Evolutionary conservation across 2,113 vertebrate genomes (phyloP).

Genomic region (Oncorhynchus nerka): DNA sequence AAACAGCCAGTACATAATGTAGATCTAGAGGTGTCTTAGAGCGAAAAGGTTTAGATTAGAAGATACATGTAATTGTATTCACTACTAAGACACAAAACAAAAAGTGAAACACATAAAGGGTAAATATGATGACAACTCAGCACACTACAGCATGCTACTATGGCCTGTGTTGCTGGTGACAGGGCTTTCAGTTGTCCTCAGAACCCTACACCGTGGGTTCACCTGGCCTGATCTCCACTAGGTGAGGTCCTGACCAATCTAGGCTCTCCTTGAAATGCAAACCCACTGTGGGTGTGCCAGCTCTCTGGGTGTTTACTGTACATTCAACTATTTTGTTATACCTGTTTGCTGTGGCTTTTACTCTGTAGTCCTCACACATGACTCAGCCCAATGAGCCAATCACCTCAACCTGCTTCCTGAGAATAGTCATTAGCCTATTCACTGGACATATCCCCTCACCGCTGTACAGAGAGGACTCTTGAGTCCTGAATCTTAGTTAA

Average conservation of each 20-base stretch:
- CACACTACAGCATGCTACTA: too few relatives aligned
- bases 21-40: slow-evolving; percentile 3
- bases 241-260: slow-evolving; percentile 20
- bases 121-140: too few relatives aligned
- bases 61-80: too few relatives aligned
- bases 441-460: background rate
- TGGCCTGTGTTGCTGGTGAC: too few relatives aligned
- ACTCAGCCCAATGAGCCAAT: background rate
- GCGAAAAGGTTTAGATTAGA: too few relatives aligned
- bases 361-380: background rate
- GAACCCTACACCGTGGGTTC: slow-evolving; percentile 49
- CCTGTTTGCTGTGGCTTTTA: slow-evolving; percentile 36
- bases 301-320: slow-evolving; percentile 63
- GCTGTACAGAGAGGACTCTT: background rate
- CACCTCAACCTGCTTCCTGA: background rate
- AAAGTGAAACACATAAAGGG: too few relatives aligned
- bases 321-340: slow-evolving; percentile 49
- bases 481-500: background rate
- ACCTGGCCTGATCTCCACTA: slow-evolving; percentile 50
- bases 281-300: slow-evolving; percentile 25
- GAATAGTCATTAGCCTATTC: background rate
- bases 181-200: too few relatives aligned
- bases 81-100: too few relatives aligned
- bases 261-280: slow-evolving; percentile 40
- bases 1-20: too few relatives aligned